Conservation (phyloP, 2,113 vertebrate genomes). For the Malurus melanocephalus region DNA sequence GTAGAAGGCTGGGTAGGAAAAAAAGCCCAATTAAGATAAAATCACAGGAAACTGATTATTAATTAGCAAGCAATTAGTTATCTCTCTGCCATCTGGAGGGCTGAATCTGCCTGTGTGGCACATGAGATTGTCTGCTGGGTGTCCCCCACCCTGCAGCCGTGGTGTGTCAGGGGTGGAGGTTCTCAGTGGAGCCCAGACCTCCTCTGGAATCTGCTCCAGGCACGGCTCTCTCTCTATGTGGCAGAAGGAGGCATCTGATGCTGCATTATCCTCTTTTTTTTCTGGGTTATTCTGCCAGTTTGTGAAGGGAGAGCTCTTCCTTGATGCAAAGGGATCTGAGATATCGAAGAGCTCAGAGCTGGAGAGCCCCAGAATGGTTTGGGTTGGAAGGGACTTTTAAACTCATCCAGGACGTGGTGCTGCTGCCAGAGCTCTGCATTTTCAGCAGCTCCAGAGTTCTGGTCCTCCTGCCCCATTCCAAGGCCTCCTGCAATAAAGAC, state of each 20-base stretch:
- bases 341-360: rapidly evolving
- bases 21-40: slow-evolving; percentile 52
- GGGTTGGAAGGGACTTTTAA: background rate
- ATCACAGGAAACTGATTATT: slow-evolving; percentile 54
- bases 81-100: slow-evolving; percentile 39
- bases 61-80: slow-evolving; percentile 49
- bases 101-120: background rate
- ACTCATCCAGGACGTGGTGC: background rate
- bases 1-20: background rate
- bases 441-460: background rate
- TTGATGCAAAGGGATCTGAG: background rate
- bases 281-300: background rate
- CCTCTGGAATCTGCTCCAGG: background rate
- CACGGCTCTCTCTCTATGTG: background rate
- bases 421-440: background rate
- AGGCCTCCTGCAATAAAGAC: background rate
- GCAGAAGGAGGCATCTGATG: background rate
- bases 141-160: background rate
- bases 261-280: background rate
- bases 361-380: background rate
- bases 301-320: background rate
- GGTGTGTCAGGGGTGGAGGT: background rate
- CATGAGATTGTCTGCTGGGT: background rate
- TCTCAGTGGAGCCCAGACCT: rapidly evolving
- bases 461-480: background rate